Conservation (phyloP, 1,140 invertebrate species). For the Drosophila eugracilis region DNA sequence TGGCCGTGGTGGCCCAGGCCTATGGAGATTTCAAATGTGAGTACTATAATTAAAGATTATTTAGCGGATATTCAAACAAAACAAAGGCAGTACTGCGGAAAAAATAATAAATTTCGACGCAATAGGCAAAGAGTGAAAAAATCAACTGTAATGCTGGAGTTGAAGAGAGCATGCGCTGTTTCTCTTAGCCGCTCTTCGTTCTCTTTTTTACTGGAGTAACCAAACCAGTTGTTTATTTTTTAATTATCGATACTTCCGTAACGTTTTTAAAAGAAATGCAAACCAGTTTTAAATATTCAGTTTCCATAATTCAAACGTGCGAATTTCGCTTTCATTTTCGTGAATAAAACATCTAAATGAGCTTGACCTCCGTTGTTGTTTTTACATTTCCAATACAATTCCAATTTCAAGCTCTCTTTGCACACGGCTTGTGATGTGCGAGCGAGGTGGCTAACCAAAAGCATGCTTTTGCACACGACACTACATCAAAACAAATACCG, state of each 20-base stretch:
- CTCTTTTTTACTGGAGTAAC: slow-evolving; percentile 8
- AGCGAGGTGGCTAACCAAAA: slow-evolving; percentile 16
- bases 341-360: slow-evolving; percentile 5
- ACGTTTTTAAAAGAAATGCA: slow-evolving; percentile 21
- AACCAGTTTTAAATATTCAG: slow-evolving; percentile 38
- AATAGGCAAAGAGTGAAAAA: slow-evolving; percentile 43
- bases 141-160: slow-evolving; percentile 12
- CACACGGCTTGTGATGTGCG: slow-evolving; percentile 51
- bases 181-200: slow-evolving; percentile 18
- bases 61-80: slow-evolving; percentile 41
- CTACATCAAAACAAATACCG: slow-evolving; percentile 73
- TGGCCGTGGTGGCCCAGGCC: slow-evolving; percentile 64
- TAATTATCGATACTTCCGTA: slow-evolving; percentile 32
- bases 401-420: slow-evolving; percentile 48
- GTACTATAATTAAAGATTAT: slow-evolving; percentile 30
- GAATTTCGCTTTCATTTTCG: slow-evolving; percentile 38
- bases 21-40: slow-evolving; percentile 72
- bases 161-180: slow-evolving; percentile 34
- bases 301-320: slow-evolving; percentile 45
- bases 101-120: slow-evolving; percentile 69
- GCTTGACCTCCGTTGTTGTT: slow-evolving; percentile 9
- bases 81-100: slow-evolving; percentile 56
- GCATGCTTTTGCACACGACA: slow-evolving; percentile 70
- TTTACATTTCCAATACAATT: slow-evolving; percentile 21
- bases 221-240: slow-evolving; percentile 35